These are phyloP conservation scores for Triops longicaudatus DNA, from an alignment of 1,140 invertebrate species.

Conservation along the genomic window DNA sequence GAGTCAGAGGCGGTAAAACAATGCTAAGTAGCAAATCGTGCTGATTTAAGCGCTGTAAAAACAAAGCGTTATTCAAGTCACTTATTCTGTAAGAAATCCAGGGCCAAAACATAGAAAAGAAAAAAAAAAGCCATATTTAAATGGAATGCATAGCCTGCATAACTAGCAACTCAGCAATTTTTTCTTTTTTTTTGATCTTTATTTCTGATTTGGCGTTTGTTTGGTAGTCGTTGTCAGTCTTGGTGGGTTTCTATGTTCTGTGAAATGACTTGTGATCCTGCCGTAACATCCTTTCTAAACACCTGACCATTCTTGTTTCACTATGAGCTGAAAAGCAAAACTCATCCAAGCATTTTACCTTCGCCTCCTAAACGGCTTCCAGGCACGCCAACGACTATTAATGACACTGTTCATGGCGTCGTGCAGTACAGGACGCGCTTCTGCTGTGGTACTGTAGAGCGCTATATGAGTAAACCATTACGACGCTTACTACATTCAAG, in stretches of 20 bases:
- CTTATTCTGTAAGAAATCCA: not conserved
- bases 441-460: not conserved
- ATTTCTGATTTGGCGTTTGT: not conserved
- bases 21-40: not conserved
- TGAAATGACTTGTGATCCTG: not conserved
- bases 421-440: not conserved
- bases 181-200: not conserved
- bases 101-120: not conserved
- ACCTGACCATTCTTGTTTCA: conserved; percentile 1
- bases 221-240: not conserved
- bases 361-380: not conserved
- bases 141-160: not conserved
- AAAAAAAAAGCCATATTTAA: not conserved
- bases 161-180: not conserved
- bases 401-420: conserved; percentile 6
- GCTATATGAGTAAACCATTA: not conserved
- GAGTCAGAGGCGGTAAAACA: not conserved
- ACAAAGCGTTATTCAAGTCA: not conserved
- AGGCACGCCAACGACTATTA: conserved; percentile 14
- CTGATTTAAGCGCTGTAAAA: not conserved
- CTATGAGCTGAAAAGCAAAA: not conserved
- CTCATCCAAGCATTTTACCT: not conserved
- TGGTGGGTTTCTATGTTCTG: not conserved
- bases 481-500: not conserved
- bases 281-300: not conserved